Evolutionary conservation across 2,888 invertebrate species (phyloP), one percentile per base, ranked within the genome.

Genomic region (Acrobasis consociella): DNA sequence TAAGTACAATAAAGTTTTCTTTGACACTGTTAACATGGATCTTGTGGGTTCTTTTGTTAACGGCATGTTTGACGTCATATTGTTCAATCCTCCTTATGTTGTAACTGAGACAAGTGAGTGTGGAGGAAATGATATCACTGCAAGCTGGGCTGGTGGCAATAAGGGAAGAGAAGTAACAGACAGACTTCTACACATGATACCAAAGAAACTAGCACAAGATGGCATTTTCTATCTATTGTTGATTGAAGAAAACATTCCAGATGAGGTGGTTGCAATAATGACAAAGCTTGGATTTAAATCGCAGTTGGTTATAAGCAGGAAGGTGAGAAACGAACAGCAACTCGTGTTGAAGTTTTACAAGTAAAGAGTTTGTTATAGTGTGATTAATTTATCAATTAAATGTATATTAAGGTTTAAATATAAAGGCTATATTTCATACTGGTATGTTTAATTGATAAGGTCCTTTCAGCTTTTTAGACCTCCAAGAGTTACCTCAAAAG

Each of bases 11-110:
- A 89, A 88, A 7, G 94, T 95, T 2, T 70, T 78, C 16, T 78
- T 97, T 22, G 95, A 97, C 68, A 82, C 93, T 13, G 73, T 96
- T 9, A 94, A 93, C 65, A 95, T 95, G 93, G 94, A 96, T 84
- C 89, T 97, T 58, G 85, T 93, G 5, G 84, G 83, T 70, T 89
- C 94, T 67, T 90, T 98, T 62, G 81, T 85, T 38, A 80, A 87
- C 63, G 86, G 92, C 58, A 76, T 91, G 17, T 95, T 99, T 73
- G 99, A 99, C 93, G 75, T 99, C 22, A 93, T 99, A 62, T 81
- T 99, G 61, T 99, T 99, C 80, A 99, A 99, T 94, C 99, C 99
- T 1, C 99, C 99, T 0, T 99, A 99, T 93, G 99, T 99, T 50
- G 96, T 97, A 0, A 99, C 99, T 0, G 94, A 95, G 9, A 90